These are phyloP conservation scores for Adelges cooleyi DNA, from an alignment of 1,140 invertebrate genomes.

Conservation along the genomic window DNA sequence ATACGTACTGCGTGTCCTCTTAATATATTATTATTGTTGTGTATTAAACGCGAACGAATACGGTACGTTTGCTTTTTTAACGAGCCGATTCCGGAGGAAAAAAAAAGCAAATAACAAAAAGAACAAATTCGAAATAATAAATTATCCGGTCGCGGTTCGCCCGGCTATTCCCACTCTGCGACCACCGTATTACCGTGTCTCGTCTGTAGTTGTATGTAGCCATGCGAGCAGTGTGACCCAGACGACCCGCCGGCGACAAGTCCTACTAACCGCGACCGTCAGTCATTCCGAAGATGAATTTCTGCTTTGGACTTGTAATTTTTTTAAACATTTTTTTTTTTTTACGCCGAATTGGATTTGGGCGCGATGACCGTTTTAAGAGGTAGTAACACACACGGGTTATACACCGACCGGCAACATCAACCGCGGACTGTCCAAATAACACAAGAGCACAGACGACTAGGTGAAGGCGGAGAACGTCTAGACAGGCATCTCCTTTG, in stretches of 20 bases:
- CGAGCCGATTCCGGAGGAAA: too few species aligned
- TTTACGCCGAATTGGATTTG: background rate
- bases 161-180: background rate
- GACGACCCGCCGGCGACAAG: conserved; percentile 18
- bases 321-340: conserved; percentile 1
- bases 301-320: background rate
- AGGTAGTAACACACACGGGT: background rate
- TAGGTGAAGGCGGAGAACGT: conserved; percentile 17
- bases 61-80: too few species aligned
- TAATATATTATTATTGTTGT: too few species aligned
- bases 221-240: conserved; percentile 14
- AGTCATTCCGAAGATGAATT: conserved; percentile 23
- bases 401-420: background rate
- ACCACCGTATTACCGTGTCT: background rate
- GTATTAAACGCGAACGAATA: too few species aligned
- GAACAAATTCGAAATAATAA: background rate
- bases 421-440: background rate
- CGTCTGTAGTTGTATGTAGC: too few species aligned
- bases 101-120: too few species aligned
- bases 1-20: too few species aligned
- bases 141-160: background rate
- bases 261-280: background rate
- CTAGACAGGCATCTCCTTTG: conserved; percentile 10
- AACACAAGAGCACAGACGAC: background rate
- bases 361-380: conserved; percentile 10